Conservation (phyloP, 2,113 vertebrate genomes). For the Gymnarchus niloticus region DNA sequence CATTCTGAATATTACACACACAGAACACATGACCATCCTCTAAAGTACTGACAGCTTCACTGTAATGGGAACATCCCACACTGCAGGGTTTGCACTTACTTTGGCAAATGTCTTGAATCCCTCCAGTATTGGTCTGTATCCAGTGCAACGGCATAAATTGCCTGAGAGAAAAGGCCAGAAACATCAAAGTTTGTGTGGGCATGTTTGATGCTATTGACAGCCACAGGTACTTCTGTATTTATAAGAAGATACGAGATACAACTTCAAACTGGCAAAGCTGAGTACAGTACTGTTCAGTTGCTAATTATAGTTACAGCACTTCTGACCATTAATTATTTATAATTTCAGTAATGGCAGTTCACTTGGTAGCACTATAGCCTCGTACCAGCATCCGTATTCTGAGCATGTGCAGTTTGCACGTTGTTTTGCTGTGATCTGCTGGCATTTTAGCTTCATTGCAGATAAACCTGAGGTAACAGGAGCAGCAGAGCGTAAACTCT, state of each 20-base stretch:
- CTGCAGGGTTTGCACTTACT: constrained; percentile 58
- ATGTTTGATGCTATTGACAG: neutral
- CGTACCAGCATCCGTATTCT: too few species aligned
- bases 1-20: too few species aligned
- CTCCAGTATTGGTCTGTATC: constrained; percentile 88
- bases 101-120: constrained; percentile 80
- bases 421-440: too few species aligned
- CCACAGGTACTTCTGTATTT: neutral
- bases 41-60: neutral
- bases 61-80: neutral
- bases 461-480: too few species aligned
- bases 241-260: neutral
- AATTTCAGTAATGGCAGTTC: neutral
- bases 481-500: neutral
- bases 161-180: constrained; percentile 55
- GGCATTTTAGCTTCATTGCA: too few species aligned
- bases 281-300: neutral
- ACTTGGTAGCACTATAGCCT: neutral
- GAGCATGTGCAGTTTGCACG: too few species aligned
- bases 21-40: neutral
- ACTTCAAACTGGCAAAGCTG: neutral
- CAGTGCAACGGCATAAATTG: constrained; percentile 92
- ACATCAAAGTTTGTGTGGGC: neutral
- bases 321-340: neutral
- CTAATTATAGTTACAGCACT: neutral